Base-by-base conservation (phyloP, 2,888 invertebrate species). In the Sphinx pinastri region DNA sequence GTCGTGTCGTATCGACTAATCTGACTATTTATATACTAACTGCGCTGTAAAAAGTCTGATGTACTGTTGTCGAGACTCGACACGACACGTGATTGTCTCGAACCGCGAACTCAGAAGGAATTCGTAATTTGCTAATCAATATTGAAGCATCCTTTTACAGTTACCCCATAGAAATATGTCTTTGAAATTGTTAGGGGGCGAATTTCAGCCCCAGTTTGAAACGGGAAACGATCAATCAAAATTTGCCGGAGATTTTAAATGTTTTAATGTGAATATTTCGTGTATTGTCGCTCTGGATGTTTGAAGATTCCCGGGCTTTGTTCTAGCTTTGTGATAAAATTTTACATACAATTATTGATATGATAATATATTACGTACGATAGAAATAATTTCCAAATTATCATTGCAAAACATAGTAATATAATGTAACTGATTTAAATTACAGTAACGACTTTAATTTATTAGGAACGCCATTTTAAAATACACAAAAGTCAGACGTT, bases 101-200 rank as follows among this genome's bases (percentile, higher is more conserved):
- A 59, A 71, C 69, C 71, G 77, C 76, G 81, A 79, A 78, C 80
- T 79, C 76, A 59, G 72, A 71, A 81, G 83, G 85, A 84, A 84
- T 84, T 83, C 80, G 78, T 83, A 84, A 84, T 84, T 84, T 76
- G 77, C 77, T 81, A 83, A 82, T 84, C 84, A 83, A 84, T 86
- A 81, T 79, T 77, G 78, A 73, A 77, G 80, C 81, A 84, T 82
- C 84, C 82, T 83, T 83, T 80, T 79, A 76, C 74, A 70, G 76
- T 73, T 73, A 80, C 81, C 83, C 78, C 78, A 77, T 78, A 75
- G 79, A 85, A 84, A 84, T 85, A 86, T 86, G 86, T 83, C 86
- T 86, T 85, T 86, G 86, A 84, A 76, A 82, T 81, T 76, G 75
- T 74, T 70, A 71, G 71, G 72, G 73, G 75, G 76, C 60, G 72